phyloP scores from a whole-genome alignment of 2,797 vertebrate genomes.

The Echeneis naucrates region DNA sequence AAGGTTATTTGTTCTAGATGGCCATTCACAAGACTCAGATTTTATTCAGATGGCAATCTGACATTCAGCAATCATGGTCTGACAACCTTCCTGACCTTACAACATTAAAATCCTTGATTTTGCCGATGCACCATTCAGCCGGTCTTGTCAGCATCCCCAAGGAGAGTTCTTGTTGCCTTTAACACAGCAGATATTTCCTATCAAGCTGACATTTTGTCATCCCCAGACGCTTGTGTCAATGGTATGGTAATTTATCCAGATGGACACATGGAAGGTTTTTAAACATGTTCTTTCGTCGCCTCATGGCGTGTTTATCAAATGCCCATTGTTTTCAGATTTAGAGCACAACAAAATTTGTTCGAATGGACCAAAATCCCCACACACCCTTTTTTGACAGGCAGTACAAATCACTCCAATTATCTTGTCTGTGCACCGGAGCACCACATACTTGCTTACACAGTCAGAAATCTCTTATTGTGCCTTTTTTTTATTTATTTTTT shows the following conservation, averaged over 20 bases:
- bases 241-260: conserved; percentile 56
- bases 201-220: conserved; percentile 66
- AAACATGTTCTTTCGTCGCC: not conserved
- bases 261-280: conserved; percentile 28
- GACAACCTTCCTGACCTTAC: conserved; percentile 46
- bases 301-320: conserved; percentile 26
- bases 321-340: not conserved
- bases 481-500: conserved; percentile 18
- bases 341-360: not conserved
- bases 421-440: not conserved
- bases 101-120: conserved; percentile 57
- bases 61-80: conserved; percentile 51
- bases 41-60: conserved; percentile 53
- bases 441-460: not conserved
- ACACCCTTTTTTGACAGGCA: conserved; percentile 12
- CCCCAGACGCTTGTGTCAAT: conserved; percentile 57
- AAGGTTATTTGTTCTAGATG: conserved; percentile 52
- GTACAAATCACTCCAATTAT: conserved; percentile 35
- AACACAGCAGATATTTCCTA: conserved; percentile 39
- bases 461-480: conserved; percentile 25
- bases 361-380: conserved; percentile 4
- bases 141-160: conserved; percentile 19
- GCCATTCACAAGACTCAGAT: conserved; percentile 23
- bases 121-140: conserved; percentile 37
- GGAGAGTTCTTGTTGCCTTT: conserved; percentile 22